Base-by-base conservation (phyloP, 2,797 vertebrate genomes). In the Margarornis squamiger region DNA sequence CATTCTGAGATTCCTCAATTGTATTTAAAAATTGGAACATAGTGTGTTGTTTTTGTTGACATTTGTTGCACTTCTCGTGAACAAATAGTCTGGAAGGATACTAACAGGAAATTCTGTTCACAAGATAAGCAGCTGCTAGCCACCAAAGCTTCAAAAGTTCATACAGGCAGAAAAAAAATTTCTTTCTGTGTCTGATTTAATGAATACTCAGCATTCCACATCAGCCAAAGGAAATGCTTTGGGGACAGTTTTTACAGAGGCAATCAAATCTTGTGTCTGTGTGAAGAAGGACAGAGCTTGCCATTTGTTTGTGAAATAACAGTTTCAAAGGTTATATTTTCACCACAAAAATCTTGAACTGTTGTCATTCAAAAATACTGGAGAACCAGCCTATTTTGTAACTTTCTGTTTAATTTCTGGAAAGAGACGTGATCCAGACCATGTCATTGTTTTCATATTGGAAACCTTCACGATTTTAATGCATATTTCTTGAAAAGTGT, bases 101-200 rank as follows among this genome's bases (percentile, higher is more conserved):
- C 96, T 97, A 97, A 97, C 98, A 98, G 98, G 98, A 98, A 98
- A 98, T 98, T 98, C 97, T 97, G 95, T 94, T 97, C 94, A 65
- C 79, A 95, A 98, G 98, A 98, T 98, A 98, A 98, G 97, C 98
- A 98, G 97, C 97, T 98, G 97, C 87, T 95, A 39, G 34, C 72
- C 94, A 92, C 94, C 34, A 96, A 97, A 95, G 91, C 86, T 96
- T 96, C 93, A 96, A 95, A 96, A 96, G 96, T 97, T 97, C 96
- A 94, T 92, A 92, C 72, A 75, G 96, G 96, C 95, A 80, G 57
- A 45, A 86, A 62, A 62, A 90, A 93, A 8, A 6, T 84, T 48
- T 93, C 91, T 95, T 95, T 95, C 82, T 81, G 67, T 76, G 86
- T 81, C 95, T 93, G 75, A 86, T 96, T 95, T 92, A 92, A 65